Base-by-base conservation (phyloP, 2,888 invertebrate genomes). In the Drosophila emarginata region DNA sequence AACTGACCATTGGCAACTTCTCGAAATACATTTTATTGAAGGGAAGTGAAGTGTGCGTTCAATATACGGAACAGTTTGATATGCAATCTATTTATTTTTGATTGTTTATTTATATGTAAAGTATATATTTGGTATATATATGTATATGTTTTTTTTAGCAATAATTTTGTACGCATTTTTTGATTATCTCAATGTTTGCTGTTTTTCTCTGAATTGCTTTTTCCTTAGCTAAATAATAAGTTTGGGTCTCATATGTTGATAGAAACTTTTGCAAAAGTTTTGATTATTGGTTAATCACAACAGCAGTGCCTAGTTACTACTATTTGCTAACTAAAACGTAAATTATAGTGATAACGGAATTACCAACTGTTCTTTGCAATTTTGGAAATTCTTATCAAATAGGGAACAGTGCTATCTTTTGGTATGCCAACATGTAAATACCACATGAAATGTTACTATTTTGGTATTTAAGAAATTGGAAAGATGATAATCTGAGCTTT, bases 291-390 rank as follows among this genome's bases (percentile, higher is more conserved):
- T 56, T 36, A 39, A 9, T n/a, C 3, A 15, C 1, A 37, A 40
- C 73, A 73, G 73, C 53, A 21, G 71, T 57, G 65, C 36, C 71
- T 57, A 14, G 40, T 28, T 40, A 61, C 21, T 23, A 39, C 26
- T 32, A 14, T 6, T 37, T 9, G 12, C 36, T 61, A 56, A 59
- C 64, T 14, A 2, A 53, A 9, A 0, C 32, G 32, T 32, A 18
- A 14, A 15, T 28, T 54, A 54, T 15, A 7, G 4, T 18, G 32
- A 28, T 15, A 54, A 32, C 11, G 15, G 11, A 15, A 54, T 39
- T 39, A 14, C 12, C n/a, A 11, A 45, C 26, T 26, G 7, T 40
- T 40, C 7, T 40, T 40, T 6, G 40, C 40, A 15, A 12, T 14
- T 40, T 15, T 14, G 14, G 15, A 15, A 45, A 4, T 18, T 45